phyloP scores from a whole-genome alignment of 2,797 vertebrate species.

The Paedocypris micromegethes region DNA sequence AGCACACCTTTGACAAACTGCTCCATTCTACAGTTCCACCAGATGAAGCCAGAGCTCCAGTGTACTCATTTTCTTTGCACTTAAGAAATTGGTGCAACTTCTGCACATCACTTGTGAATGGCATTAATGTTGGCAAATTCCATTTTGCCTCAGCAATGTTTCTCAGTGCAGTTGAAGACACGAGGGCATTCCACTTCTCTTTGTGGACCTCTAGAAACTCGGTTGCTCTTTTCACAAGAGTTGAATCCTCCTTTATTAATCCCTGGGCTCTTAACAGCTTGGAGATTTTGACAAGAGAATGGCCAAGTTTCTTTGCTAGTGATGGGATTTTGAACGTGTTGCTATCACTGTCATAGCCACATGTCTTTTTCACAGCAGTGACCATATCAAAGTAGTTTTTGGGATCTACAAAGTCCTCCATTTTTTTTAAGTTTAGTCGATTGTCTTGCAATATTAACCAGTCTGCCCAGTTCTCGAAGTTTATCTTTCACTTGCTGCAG shows the following conservation, averaged over 20 bases:
- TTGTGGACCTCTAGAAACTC: neutral
- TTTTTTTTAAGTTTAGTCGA: neutral
- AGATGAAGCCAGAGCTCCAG: no score
- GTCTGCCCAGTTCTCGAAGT: conserved; percentile 20
- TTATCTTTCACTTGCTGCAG: neutral
- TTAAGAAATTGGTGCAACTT: conserved; percentile 39
- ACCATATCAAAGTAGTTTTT: neutral
- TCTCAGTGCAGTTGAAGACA: conserved; percentile 27
- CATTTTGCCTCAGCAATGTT: conserved; percentile 46
- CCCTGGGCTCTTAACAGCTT: conserved; percentile 1
- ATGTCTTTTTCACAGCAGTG: neutral
- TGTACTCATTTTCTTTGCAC: neutral
- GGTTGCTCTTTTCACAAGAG: neutral
- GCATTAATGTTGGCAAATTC: conserved; percentile 39
- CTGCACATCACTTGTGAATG: conserved; percentile 41
- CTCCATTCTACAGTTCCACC: no score
- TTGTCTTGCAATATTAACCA: neutral
- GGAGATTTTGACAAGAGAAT: neutral
- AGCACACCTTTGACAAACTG: conserved; percentile 45
- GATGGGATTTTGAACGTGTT: conserved; percentile 4
- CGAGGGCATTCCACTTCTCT: no score
- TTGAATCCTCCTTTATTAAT: neutral
- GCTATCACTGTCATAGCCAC: conserved; percentile 3
- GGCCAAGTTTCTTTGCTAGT: neutral
- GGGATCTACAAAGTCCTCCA: conserved; percentile 19